These are phyloP conservation scores for Pangasius macronema DNA, from an alignment of 2,797 vertebrate genomes.

Conservation along the genomic window DNA sequence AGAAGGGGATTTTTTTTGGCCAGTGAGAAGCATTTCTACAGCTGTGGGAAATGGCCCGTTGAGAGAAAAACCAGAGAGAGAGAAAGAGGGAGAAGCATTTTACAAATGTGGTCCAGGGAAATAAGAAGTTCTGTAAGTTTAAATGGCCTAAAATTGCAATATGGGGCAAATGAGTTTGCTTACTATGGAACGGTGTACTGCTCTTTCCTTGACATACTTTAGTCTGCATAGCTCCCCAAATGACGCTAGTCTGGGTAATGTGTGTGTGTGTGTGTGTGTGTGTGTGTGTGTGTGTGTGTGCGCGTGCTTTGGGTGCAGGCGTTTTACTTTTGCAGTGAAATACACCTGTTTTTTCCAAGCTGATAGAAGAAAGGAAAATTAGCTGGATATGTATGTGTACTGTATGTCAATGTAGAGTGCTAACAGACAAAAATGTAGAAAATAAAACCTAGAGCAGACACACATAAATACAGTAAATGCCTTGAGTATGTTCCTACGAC, in stretches of 20 bases:
- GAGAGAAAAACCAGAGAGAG: conserved; percentile 1
- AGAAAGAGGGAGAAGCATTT: background rate
- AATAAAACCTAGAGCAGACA: background rate
- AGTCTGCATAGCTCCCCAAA: conserved; percentile 38
- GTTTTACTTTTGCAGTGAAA: conserved; percentile 1
- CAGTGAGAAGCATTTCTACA: conserved; percentile 1
- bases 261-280: conserved; percentile 9
- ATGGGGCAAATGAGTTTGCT: conserved; percentile 30
- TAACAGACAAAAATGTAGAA: background rate
- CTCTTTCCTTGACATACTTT: conserved; percentile 50
- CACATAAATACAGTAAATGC: background rate
- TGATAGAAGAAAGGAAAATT: background rate
- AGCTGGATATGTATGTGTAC: background rate
- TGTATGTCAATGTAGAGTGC: background rate
- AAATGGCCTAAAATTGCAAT: conserved; percentile 41
- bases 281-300: conserved; percentile 9
- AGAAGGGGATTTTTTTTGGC: conserved; percentile 31
- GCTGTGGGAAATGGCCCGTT: conserved; percentile 3
- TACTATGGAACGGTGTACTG: conserved; percentile 44
- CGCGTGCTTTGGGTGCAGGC: too few species aligned
- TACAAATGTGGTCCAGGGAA: background rate
- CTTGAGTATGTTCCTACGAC: background rate
- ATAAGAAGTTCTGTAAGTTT: conserved; percentile 33
- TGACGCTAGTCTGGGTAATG: conserved; percentile 34
- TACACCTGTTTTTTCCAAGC: background rate